Percentiles rank a stretch among this genome's conserved stretches.
phyloP scores from a whole-genome alignment of 2,113 vertebrate genomes.

The Stegastes partitus region DNA sequence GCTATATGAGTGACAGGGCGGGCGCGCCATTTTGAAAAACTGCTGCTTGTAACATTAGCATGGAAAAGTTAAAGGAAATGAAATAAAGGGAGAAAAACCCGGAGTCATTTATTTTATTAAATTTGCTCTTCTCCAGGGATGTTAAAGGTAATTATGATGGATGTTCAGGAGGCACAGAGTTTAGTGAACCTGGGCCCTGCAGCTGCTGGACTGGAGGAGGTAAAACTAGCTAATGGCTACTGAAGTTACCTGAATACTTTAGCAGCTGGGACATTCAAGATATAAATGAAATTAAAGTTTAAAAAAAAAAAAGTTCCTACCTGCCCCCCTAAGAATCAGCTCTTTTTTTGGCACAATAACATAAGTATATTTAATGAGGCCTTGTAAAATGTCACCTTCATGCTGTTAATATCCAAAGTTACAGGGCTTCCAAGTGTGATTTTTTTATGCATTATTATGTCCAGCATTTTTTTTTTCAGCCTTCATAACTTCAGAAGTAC shows the following conservation, averaged over 20 bases:
- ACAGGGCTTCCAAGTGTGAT: too few species aligned
- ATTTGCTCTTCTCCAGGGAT: not conserved
- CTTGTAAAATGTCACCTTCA: too few species aligned
- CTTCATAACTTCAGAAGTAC: too few species aligned
- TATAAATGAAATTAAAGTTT: too few species aligned
- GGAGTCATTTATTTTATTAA: not conserved
- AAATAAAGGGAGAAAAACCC: not conserved
- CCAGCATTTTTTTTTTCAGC: too few species aligned
- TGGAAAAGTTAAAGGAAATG: not conserved
- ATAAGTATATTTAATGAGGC: too few species aligned
- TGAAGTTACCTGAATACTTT: not conserved
- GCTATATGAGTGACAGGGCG: not conserved
- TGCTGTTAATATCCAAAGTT: too few species aligned
- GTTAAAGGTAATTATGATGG: constrained; percentile 8
- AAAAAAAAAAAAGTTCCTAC: too few species aligned
- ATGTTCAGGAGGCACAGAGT: not conserved
- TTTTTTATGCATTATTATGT: too few species aligned
- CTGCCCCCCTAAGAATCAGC: too few species aligned
- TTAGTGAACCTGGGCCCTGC: not conserved
- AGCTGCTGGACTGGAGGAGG: not conserved
- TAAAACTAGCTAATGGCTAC: not conserved
- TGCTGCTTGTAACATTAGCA: not conserved
- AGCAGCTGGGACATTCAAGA: too few species aligned
- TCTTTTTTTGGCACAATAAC: too few species aligned
- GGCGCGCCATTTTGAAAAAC: not conserved